These are phyloP conservation scores for Mythimna lalbum DNA, from an alignment of 2,888 invertebrate species.

Conservation along the genomic window DNA sequence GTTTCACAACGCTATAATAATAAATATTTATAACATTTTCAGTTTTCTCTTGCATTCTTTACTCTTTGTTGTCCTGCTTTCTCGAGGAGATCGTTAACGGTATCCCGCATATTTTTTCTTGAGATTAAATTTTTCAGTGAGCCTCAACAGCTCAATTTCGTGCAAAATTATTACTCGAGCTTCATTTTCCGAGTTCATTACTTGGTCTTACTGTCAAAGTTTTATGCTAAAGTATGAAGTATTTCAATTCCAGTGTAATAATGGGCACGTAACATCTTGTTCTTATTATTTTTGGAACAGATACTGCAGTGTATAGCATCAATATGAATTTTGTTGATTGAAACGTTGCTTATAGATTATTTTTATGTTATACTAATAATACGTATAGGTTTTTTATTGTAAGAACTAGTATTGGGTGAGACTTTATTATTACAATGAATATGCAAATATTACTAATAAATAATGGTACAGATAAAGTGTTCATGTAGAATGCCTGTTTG, in stretches of 20 bases:
- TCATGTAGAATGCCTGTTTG: neutral
- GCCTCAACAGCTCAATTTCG: constrained; percentile 60
- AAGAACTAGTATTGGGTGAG: neutral
- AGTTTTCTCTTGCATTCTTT: constrained; percentile 47
- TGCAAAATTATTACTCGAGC: constrained; percentile 54
- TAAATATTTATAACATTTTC: constrained; percentile 48
- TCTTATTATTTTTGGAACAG: constrained; percentile 29
- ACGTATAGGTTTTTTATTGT: neutral
- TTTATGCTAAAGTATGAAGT: constrained; percentile 55
- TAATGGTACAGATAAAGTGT: neutral
- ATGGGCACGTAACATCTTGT: constrained; percentile 46
- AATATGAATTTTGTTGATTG: constrained; percentile 6
- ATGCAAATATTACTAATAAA: neutral
- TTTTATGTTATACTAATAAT: neutral
- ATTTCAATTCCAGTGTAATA: constrained; percentile 52
- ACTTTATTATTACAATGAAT: neutral
- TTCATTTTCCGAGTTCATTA: constrained; percentile 63
- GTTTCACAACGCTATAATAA: constrained; percentile 19
- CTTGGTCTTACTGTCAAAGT: constrained; percentile 55
- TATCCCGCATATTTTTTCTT: constrained; percentile 62
- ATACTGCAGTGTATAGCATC: neutral
- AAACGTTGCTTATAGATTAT: constrained; percentile 1
- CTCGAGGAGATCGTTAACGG: constrained; percentile 55
- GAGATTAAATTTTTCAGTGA: constrained; percentile 62
- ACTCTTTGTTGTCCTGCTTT: constrained; percentile 49